phyloP scores from a whole-genome alignment of 2,888 invertebrate species.

The Pollenia amentaria region DNA sequence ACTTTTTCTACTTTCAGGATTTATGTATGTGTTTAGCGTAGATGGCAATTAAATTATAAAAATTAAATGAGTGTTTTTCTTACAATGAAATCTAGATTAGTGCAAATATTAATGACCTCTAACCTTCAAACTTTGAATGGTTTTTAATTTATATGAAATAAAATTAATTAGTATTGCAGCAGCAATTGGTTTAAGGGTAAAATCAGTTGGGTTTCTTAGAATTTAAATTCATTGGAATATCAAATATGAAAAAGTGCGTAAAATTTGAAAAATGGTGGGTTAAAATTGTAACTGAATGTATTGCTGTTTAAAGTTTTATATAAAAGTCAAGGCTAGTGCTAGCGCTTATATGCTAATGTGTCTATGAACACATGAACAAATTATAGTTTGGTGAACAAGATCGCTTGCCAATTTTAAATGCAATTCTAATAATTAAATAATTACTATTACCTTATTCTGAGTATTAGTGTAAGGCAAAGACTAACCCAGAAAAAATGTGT shows the following conservation, averaged over 20 bases:
- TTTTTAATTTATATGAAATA: conserved; percentile 38
- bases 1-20: not conserved
- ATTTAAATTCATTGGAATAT: not conserved
- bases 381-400: too few relatives aligned
- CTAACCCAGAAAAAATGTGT: too few relatives aligned
- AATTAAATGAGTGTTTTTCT: conserved; percentile 63
- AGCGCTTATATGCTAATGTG: not conserved
- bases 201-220: conserved; percentile 23
- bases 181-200: conserved; percentile 22
- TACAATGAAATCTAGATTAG: conserved; percentile 60
- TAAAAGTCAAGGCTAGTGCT: conserved; percentile 18
- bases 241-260: conserved; percentile 38
- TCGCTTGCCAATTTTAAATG: too few relatives aligned
- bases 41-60: conserved; percentile 67
- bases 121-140: conserved; percentile 60
- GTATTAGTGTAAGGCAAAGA: too few relatives aligned
- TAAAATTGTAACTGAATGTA: not conserved
- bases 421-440: too few relatives aligned
- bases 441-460: too few relatives aligned
- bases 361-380: not conserved
- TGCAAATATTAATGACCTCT: conserved; percentile 51
- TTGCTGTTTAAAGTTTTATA: too few relatives aligned
- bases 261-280: conserved; percentile 22
- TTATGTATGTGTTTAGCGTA: not conserved
- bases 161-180: conserved; percentile 39